These are phyloP conservation scores for Hyperoplus lanceolatus DNA, from an alignment of 2,797 vertebrate species.

Conservation along the genomic window DNA sequence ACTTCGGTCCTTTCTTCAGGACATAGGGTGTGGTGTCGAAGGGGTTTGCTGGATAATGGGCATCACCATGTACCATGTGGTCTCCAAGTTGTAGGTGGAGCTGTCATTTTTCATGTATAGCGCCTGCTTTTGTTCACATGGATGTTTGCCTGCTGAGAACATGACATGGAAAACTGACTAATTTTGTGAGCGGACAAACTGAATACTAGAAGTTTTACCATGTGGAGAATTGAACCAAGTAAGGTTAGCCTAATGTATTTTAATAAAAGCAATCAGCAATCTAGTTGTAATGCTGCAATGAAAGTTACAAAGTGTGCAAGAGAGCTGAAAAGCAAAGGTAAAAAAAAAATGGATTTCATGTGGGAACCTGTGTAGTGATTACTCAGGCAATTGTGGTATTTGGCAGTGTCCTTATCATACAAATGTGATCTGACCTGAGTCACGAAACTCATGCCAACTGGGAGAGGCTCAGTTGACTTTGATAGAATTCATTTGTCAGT, in stretches of 20 bases:
- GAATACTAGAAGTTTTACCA: background rate
- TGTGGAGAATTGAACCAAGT: background rate
- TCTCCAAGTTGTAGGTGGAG: background rate
- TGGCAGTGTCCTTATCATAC: slow-evolving; percentile 51
- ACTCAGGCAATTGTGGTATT: slow-evolving; percentile 33
- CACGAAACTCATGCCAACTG: slow-evolving; percentile 22
- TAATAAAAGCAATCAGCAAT: background rate
- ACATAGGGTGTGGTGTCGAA: background rate
- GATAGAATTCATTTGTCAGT: slow-evolving; percentile 47
- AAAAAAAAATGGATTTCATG: slow-evolving; percentile 18
- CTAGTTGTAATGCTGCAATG: background rate
- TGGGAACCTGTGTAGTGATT: slow-evolving; percentile 21
- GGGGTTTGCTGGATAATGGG: background rate
- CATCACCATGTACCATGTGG: background rate
- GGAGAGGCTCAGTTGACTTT: slow-evolving; percentile 32
- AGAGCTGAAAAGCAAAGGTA: background rate
- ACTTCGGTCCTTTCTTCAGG: background rate
- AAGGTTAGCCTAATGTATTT: background rate
- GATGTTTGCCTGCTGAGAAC: background rate
- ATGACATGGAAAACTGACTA: background rate
- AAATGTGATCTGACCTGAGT: slow-evolving; percentile 44
- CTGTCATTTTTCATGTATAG: background rate
- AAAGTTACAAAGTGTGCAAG: background rate
- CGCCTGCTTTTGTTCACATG: background rate
- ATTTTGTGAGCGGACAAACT: background rate